Percentiles rank a stretch among this genome's conserved stretches.
phyloP scores from a whole-genome alignment of 2,888 invertebrate genomes.

The Torymus tubicola region DNA sequence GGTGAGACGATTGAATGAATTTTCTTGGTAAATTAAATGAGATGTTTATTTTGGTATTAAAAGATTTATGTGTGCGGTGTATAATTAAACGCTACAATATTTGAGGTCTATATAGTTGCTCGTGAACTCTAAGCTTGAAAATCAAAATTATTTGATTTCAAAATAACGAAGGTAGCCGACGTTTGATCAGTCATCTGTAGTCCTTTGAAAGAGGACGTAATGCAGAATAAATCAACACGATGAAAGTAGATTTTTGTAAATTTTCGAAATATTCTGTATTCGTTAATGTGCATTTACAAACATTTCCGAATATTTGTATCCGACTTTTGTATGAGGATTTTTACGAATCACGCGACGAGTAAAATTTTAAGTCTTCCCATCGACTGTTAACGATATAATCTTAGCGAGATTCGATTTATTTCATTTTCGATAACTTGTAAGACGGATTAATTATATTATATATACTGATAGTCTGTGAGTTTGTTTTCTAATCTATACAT shows the following conservation, averaged over 20 bases:
- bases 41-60: too few relatives aligned
- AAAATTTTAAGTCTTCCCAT: constrained; percentile 52
- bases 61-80: too few relatives aligned
- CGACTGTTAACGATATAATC: constrained; percentile 30
- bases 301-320: constrained; percentile 37
- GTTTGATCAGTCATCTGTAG: constrained; percentile 7
- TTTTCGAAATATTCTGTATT: constrained; percentile 30
- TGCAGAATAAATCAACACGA: constrained; percentile 17
- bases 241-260: constrained; percentile 53
- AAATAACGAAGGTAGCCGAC: neutral
- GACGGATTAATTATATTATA: constrained; percentile 13
- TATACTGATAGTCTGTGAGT: constrained; percentile 23
- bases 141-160: neutral
- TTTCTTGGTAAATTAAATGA: too few relatives aligned
- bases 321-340: constrained; percentile 45
- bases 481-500: constrained; percentile 44
- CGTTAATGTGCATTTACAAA: constrained; percentile 43
- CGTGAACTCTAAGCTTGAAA: too few relatives aligned
- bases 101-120: too few relatives aligned
- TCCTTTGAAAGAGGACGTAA: neutral
- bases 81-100: too few relatives aligned
- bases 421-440: constrained; percentile 10
- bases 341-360: constrained; percentile 31
- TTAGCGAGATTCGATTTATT: constrained; percentile 32
- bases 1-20: too few relatives aligned